Evolutionary conservation across 2,797 vertebrate species (phyloP), one percentile per base, ranked within the genome.

Genomic region (Sylvilagus floridanus): DNA sequence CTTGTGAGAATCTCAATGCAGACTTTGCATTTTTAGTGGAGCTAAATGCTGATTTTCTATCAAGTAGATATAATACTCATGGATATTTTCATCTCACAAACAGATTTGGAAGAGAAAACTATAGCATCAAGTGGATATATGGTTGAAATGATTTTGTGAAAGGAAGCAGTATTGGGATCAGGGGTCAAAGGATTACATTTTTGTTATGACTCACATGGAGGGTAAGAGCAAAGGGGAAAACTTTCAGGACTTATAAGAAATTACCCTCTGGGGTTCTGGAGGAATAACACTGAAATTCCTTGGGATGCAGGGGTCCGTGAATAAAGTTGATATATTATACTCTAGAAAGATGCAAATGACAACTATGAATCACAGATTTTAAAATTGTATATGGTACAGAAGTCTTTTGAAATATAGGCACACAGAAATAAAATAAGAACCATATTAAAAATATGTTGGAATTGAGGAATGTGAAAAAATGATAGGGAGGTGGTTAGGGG

Each of bases 31-130:
- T 87, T 81, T 72, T 42, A 24, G 9, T 30, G 1, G 2, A 2
- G 2, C 21, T 52, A 32, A 37, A 65, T 71, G 16, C 3, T 11
- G 1, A 22, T 6, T 73, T 69, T 91, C 28, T 66, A n/a, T 30
- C 22, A 94, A 75, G 30, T 35, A 42, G 22, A 78, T 83, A 37
- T 88, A 83, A 47, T 88, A 63, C 24, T 92, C 62, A 26, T 50
- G 7, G 57, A 83, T 60, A 32, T 35, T 10, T 16, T 52, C 14
- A 8, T 24, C 1, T 65, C 4, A 35, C 3, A 60, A 66, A 77
- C 7, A 65, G 12, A 60, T 12, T 9, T 19, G 26, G 75, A 84
- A 69, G 4, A 7, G 37, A 47, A 37, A 32, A 28, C 2, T 3
- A 1, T 24, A 5, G 1, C 35, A 7, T 76, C 17, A 21, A 4